Evolutionary conservation across 1,140 invertebrate species (phyloP).

Genomic region (Nephotettix cincticeps): DNA sequence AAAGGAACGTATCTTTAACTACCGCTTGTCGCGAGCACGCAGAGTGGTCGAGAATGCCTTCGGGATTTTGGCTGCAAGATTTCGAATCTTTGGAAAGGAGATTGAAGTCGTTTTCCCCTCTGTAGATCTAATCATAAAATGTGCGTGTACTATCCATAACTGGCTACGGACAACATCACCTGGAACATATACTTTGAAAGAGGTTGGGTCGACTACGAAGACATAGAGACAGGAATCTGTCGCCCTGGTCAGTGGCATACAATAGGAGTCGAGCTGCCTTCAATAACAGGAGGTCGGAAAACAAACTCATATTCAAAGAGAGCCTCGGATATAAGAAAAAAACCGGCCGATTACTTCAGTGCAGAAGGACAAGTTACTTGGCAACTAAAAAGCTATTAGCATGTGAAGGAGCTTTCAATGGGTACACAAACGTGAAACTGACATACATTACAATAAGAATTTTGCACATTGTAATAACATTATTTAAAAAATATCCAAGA

Average conservation of each 20-base stretch:
- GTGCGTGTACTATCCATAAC: slow-evolving; percentile 33
- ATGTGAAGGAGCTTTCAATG: no score
- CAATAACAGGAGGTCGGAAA: neutral
- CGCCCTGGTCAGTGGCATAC: neutral
- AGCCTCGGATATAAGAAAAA: slow-evolving; percentile 8
- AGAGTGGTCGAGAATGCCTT: slow-evolving; percentile 49
- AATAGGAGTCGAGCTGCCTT: neutral
- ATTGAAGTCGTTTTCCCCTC: slow-evolving; percentile 41
- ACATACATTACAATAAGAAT: no score
- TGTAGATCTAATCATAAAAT: slow-evolving; percentile 30
- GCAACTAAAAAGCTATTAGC: slow-evolving; percentile 15
- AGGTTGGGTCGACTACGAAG: slow-evolving; percentile 8
- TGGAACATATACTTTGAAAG: slow-evolving; percentile 16
- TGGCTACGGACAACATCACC: slow-evolving; percentile 33
- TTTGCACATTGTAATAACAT: no score
- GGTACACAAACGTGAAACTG: no score
- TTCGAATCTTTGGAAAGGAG: slow-evolving; percentile 46
- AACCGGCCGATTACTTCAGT: slow-evolving; percentile 12
- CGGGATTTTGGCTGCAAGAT: slow-evolving; percentile 48
- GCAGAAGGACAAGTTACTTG: slow-evolving; percentile 14
- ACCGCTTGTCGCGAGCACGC: slow-evolving; percentile 40
- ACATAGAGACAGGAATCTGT: neutral
- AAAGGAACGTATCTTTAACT: slow-evolving; percentile 46
- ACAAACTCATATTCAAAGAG: slow-evolving; percentile 17
- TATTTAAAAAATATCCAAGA: no score